Conservation (phyloP, 2,888 invertebrate genomes). For the Barypeithes pellucidus region DNA sequence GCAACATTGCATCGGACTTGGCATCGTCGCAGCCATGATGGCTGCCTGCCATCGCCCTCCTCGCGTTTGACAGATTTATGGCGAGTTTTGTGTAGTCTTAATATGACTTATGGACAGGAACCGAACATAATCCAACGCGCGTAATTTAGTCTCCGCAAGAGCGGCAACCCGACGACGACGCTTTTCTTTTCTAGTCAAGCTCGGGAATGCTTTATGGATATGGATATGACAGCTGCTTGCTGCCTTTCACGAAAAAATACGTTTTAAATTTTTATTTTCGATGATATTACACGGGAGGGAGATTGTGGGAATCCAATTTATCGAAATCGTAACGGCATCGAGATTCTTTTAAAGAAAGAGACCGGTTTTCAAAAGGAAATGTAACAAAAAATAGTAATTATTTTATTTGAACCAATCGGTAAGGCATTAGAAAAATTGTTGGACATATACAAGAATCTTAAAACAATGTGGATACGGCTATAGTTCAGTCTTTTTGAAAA, state of each 20-base stretch:
- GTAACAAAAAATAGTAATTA: too few species aligned
- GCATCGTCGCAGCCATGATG: constrained; percentile 55
- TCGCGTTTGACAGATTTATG: constrained; percentile 71
- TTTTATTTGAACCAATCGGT: too few species aligned
- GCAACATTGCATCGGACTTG: constrained; percentile 30
- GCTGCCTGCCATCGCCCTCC: constrained; percentile 67
- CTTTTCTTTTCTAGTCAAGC: constrained; percentile 45
- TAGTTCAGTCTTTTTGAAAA: too few species aligned
- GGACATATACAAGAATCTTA: too few species aligned
- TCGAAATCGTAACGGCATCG: too few species aligned
- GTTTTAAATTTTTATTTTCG: constrained; percentile 25
- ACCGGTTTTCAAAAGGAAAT: too few species aligned
- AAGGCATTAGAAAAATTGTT: too few species aligned
- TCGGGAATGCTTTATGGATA: constrained; percentile 48
- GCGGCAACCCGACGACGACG: constrained; percentile 47
- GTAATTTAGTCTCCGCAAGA: constrained; percentile 61
- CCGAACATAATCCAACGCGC: constrained; percentile 65
- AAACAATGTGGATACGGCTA: too few species aligned
- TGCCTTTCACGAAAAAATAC: constrained; percentile 34
- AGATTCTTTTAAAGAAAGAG: too few species aligned
- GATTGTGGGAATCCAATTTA: constrained; percentile 8
- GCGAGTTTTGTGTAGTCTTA: constrained; percentile 72
- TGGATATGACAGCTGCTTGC: constrained; percentile 47
- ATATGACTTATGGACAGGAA: constrained; percentile 72
- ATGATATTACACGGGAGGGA: constrained; percentile 7